Base-by-base conservation (phyloP, 1,140 invertebrate species). In the Carposina sasakii region DNA sequence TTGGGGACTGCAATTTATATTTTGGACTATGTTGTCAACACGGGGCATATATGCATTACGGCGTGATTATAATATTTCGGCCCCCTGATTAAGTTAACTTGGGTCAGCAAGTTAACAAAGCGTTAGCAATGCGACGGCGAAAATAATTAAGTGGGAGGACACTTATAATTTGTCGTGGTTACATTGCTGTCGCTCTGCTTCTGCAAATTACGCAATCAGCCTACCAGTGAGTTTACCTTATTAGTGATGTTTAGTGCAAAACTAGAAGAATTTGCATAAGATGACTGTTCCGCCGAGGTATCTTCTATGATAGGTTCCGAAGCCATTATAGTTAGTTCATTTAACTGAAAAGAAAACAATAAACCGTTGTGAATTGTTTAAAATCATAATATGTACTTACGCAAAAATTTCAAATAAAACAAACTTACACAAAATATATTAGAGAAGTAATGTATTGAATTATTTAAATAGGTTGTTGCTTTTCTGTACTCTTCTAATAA, bases 371-470 rank as follows among this genome's bases (percentile, higher is more conserved):
- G 26, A 42, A 17, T 36, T 36, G 2, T n/a, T n/a, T n/a, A n/a
- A n/a, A n/a, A n/a, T n/a, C n/a, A n/a, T n/a, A n/a, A n/a, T n/a
- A n/a, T n/a, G n/a, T n/a, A n/a, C n/a, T n/a, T n/a, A n/a, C n/a
- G n/a, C n/a, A n/a, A n/a, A n/a, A n/a, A n/a, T n/a, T n/a, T n/a
- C n/a, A n/a, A n/a, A n/a, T n/a, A n/a, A 28, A 6, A 28, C 12
- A 28, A 28, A 47, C 65, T 74, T 73, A 92, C 89, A 59, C 87
- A 71, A 81, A 91, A 91, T 67, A 90, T 90, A 52, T 88, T 85
- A 21, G 85, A 87, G 36, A 91, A 77, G 60, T 90, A 88, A 71
- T 88, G 85, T 13, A 89, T 79, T 23, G 88, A 85, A 26, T 81
- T 86, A 37, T 87, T 86, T 28, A 91, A 74, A 67, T 89, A 90